These are phyloP conservation scores for Apocrypta bakeri DNA, from an alignment of 1,140 invertebrate species.

Conservation along the genomic window DNA sequence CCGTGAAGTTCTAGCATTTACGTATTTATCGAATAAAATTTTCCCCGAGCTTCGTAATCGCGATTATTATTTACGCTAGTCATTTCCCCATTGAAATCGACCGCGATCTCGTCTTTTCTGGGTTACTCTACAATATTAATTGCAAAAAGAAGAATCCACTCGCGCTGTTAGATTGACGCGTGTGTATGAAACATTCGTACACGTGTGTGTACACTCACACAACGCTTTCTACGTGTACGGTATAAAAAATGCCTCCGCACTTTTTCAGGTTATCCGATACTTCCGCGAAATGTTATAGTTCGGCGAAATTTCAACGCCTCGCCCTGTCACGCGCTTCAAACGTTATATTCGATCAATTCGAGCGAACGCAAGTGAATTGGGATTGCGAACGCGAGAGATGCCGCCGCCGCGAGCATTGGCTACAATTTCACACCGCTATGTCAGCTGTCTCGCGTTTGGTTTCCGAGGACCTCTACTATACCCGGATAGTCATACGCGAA, in stretches of 20 bases:
- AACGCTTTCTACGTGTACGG: no score
- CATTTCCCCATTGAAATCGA: neutral
- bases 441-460: constrained; percentile 58
- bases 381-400: neutral
- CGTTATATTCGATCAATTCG: no score
- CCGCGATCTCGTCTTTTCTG: neutral
- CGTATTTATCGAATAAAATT: constrained; percentile 50
- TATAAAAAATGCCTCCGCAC: no score
- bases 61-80: neutral
- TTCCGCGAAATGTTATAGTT: neutral
- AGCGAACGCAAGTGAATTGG: neutral
- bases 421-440: constrained; percentile 26
- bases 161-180: no score
- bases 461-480: constrained; percentile 58
- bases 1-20: constrained; percentile 11
- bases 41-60: neutral
- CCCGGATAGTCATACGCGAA: constrained; percentile 10
- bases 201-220: no score
- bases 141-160: neutral
- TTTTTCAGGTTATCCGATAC: neutral
- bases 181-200: no score
- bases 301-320: neutral
- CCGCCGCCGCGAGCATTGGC: neutral
- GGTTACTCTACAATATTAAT: neutral
- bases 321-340: no score